Percentiles rank a stretch among this genome's conserved stretches.
phyloP scores from a whole-genome alignment of 2,113 vertebrate species.

The Mastomys natalensis region DNA sequence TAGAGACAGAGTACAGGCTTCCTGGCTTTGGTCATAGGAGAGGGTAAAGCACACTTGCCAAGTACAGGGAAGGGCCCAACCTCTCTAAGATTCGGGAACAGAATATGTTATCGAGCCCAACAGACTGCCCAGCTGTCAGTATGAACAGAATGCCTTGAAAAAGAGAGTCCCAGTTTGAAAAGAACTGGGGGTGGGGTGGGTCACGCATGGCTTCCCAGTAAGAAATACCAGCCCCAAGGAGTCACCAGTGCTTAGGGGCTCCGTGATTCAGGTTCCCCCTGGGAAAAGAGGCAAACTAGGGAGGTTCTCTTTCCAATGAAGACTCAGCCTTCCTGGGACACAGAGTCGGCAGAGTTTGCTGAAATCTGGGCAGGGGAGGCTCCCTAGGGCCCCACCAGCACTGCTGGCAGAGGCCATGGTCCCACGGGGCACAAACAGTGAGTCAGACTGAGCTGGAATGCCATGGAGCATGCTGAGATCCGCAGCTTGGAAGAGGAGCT shows the following conservation, averaged over 20 bases:
- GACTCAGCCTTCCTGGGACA: not conserved
- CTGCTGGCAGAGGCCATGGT: not conserved
- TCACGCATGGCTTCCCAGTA: not conserved
- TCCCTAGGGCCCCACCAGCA: not conserved
- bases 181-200: rapidly evolving
- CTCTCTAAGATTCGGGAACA: rapidly evolving
- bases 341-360: not conserved
- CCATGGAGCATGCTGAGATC: not conserved
- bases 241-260: rapidly evolving
- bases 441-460: not conserved
- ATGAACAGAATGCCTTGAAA: not conserved
- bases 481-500: not conserved
- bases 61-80: not conserved
- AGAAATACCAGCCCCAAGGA: not conserved
- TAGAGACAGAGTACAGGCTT: slow-evolving; percentile 50
- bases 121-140: not conserved
- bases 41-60: not conserved
- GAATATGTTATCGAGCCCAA: not conserved
- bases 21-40: not conserved
- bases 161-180: not conserved
- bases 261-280: not conserved
- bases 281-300: not conserved
- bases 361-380: not conserved
- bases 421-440: not conserved
- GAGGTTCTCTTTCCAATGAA: not conserved